A percentile compares a stretch with the other conserved stretches of the same genome.
These are phyloP conservation scores for Xestia ashworthii DNA, from an alignment of 2,888 invertebrate genomes.

Conservation along the genomic window DNA sequence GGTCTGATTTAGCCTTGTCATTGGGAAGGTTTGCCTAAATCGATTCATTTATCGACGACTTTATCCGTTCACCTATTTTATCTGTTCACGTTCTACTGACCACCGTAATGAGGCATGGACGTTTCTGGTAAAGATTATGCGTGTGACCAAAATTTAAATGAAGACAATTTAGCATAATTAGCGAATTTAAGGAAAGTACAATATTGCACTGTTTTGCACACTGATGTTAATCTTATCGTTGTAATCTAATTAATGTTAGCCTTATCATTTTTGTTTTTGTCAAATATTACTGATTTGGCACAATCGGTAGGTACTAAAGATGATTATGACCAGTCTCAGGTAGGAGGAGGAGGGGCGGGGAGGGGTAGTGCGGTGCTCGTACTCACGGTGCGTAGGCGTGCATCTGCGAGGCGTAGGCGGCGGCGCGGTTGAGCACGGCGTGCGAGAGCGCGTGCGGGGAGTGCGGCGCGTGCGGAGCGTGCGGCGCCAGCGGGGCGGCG, in stretches of 20 bases:
- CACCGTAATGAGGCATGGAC: neutral
- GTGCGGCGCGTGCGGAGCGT: conserved; percentile 79
- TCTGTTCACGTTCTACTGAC: neutral
- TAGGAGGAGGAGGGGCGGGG: conserved; percentile 18
- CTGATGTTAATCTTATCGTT: conserved; percentile 14
- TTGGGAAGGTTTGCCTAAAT: neutral
- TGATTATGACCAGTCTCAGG: neutral
- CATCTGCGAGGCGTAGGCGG: conserved; percentile 94
- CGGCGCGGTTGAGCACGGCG: conserved; percentile 94
- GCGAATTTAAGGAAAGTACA: neutral
- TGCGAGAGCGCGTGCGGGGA: conserved; percentile 91
- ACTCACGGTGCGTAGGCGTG: conserved; percentile 98
- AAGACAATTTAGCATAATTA: neutral
- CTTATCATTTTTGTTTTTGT: neutral
- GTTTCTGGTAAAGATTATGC: neutral
- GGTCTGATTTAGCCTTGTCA: neutral
- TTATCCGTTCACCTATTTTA: neutral
- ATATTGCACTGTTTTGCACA: neutral
- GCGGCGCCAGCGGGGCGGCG: conserved; percentile 90
- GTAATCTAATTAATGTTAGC: neutral
- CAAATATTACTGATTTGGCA: neutral
- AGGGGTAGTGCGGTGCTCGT: conserved; percentile 67
- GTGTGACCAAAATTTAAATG: neutral
- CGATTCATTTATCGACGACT: neutral
- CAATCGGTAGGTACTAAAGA: neutral